Evolutionary conservation across 2,797 vertebrate genomes (phyloP).

Genomic region (Hafferia zeledoni): DNA sequence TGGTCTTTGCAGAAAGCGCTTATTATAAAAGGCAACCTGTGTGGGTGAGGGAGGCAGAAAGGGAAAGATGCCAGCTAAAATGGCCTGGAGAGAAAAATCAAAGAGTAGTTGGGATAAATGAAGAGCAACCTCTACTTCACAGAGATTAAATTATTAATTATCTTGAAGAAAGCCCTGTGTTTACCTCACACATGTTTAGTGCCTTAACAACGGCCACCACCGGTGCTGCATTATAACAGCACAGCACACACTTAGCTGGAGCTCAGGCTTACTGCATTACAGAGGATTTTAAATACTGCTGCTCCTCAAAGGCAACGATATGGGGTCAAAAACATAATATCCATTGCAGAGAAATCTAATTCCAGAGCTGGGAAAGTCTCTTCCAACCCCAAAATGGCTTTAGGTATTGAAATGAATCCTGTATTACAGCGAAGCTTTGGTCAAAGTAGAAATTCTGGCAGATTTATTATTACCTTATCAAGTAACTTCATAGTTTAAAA

Average conservation of each 20-base stretch:
- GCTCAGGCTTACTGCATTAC: constrained; percentile 39
- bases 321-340: constrained; percentile 43
- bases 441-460: constrained; percentile 63
- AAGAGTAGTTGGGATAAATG: not conserved
- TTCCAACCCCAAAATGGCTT: constrained; percentile 59
- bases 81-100: constrained; percentile 3
- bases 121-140: not conserved
- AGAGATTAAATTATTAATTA: constrained; percentile 51
- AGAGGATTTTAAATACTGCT: constrained; percentile 45
- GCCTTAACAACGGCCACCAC: not conserved
- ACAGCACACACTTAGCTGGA: not conserved
- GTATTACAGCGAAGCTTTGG: constrained; percentile 55
- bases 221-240: not conserved
- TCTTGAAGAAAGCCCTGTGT: constrained; percentile 1
- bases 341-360: constrained; percentile 41
- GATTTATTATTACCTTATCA: constrained; percentile 71
- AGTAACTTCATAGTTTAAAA: constrained; percentile 60
- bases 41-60: not conserved
- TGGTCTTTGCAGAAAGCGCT: not conserved
- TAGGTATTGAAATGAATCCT: constrained; percentile 69
- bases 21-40: constrained; percentile 9
- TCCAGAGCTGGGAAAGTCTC: constrained; percentile 40
- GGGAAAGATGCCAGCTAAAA: not conserved
- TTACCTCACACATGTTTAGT: not conserved
- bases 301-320: constrained; percentile 37